Evolutionary conservation across 2,888 invertebrate species (phyloP).

Genomic region (Cyclophora punctaria): DNA sequence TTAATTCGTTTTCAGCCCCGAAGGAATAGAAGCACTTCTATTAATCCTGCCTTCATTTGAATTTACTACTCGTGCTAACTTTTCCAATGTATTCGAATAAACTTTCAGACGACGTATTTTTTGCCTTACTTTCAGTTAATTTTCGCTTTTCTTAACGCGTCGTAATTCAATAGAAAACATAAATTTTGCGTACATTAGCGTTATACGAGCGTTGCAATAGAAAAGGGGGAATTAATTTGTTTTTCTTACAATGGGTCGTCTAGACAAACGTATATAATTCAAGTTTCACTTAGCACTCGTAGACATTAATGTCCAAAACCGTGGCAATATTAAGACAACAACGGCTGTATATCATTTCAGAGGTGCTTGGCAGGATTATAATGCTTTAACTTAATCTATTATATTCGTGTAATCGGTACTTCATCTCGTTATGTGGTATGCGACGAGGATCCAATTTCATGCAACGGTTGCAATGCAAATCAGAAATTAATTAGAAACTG

Average conservation of each 20-base stretch:
- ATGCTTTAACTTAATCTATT: background rate
- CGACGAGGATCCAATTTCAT: no score
- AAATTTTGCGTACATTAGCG: constrained; percentile 60
- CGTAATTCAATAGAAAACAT: constrained; percentile 62
- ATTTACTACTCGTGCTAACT: constrained; percentile 19
- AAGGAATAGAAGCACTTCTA: constrained; percentile 21
- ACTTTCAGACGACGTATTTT: constrained; percentile 20
- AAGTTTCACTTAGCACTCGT: constrained; percentile 65
- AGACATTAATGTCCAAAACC: constrained; percentile 58
- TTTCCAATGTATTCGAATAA: constrained; percentile 20
- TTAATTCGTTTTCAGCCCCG: constrained; percentile 19
- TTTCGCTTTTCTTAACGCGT: constrained; percentile 37
- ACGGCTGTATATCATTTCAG: constrained; percentile 36
- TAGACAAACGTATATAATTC: constrained; percentile 71
- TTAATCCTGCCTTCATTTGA: constrained; percentile 20
- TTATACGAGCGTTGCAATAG: constrained; percentile 57
- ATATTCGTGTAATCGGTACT: background rate
- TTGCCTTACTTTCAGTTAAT: constrained; percentile 39
- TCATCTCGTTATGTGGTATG: no score
- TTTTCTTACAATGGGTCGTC: constrained; percentile 71
- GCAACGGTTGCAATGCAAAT: no score
- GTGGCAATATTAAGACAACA: constrained; percentile 42
- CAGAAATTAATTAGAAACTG: no score
- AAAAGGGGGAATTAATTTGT: constrained; percentile 65
- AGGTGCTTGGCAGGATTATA: constrained; percentile 22